phyloP scores from a whole-genome alignment of 2,888 invertebrate species.

The Sinodicranocentrus sp. region DNA sequence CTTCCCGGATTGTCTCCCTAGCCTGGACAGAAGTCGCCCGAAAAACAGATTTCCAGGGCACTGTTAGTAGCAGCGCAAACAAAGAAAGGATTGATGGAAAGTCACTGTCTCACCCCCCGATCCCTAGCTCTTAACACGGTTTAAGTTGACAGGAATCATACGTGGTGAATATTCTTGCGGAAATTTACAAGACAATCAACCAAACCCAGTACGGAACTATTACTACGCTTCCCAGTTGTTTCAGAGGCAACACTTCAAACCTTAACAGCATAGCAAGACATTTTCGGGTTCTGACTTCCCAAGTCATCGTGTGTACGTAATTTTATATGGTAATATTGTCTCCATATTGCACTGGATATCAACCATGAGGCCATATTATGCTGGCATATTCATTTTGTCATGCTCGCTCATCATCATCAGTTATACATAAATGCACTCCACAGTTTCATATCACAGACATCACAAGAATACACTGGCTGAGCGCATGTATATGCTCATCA shows the following conservation, averaged over 20 bases:
- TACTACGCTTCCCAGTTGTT: slow-evolving; percentile 2
- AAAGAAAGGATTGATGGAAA: slow-evolving; percentile 24
- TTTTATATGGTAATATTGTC: background rate
- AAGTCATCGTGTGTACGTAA: background rate
- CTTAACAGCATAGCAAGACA: slow-evolving; percentile 2
- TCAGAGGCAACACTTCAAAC: background rate
- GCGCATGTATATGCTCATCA: background rate
- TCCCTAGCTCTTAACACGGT: slow-evolving; percentile 51
- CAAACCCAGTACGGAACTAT: background rate
- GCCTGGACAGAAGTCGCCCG: slow-evolving; percentile 36
- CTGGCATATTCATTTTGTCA: background rate
- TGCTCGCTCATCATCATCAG: background rate
- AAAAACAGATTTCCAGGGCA: slow-evolving; percentile 63
- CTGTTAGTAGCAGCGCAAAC: slow-evolving; percentile 30
- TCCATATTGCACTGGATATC: no score
- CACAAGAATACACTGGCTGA: background rate
- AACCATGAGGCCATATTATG: background rate
- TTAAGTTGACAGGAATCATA: slow-evolving; percentile 62
- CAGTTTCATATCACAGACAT: background rate
- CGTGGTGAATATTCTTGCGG: slow-evolving; percentile 36
- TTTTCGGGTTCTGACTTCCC: slow-evolving; percentile 21
- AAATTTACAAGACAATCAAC: slow-evolving; percentile 58
- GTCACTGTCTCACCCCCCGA: slow-evolving; percentile 42
- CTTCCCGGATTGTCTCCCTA: slow-evolving; percentile 44
- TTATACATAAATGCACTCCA: background rate